Conservation (phyloP, 2,113 vertebrate species). For the Nycticryphes semicollaris region DNA sequence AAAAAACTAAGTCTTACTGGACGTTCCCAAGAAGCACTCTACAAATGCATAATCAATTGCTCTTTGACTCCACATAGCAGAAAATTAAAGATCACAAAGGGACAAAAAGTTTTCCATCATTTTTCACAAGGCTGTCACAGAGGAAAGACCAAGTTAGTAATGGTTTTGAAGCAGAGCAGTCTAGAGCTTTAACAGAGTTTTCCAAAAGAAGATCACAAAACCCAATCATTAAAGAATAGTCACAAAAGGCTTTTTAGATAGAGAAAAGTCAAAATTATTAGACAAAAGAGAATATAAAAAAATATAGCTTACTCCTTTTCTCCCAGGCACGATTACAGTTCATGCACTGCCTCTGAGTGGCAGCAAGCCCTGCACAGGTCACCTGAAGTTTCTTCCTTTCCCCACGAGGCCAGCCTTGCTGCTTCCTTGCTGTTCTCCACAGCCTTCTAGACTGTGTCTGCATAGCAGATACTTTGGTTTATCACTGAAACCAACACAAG, state of each 20-base stretch:
- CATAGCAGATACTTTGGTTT: background rate
- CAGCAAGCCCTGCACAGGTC: background rate
- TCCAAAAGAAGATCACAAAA: background rate
- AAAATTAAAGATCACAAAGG: background rate
- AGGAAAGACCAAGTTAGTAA: background rate
- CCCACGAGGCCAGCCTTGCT: background rate
- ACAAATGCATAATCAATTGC: background rate
- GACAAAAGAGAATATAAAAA: background rate
- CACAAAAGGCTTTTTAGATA: background rate
- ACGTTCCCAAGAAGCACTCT: background rate
- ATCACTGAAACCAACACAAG: background rate
- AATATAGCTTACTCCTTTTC: background rate
- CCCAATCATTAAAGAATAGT: background rate
- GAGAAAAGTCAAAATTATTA: background rate
- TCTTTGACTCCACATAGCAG: background rate
- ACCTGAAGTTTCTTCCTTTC: no score
- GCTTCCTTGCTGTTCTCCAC: background rate
- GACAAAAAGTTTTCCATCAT: background rate
- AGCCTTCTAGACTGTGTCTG: background rate
- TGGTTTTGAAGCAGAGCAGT: background rate
- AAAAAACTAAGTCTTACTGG: background rate
- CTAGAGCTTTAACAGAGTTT: background rate
- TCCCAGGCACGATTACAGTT: background rate
- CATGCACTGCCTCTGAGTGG: no score
- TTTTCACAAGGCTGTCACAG: background rate